phyloP scores from a whole-genome alignment of 2,888 invertebrate species.

The Campaea margaritaria region DNA sequence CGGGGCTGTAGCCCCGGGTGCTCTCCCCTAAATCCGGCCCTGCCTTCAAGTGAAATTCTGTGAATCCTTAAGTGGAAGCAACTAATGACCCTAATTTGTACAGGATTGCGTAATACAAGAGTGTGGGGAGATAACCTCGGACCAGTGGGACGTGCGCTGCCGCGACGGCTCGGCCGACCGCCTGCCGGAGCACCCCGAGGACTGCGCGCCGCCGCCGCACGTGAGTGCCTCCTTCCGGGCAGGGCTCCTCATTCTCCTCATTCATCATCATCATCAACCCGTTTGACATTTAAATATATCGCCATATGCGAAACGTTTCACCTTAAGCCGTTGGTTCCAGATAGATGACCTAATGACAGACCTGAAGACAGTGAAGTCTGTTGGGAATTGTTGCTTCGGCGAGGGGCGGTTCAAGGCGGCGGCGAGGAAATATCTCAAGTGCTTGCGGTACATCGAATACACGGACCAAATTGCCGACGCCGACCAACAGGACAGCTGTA shows the following conservation, averaged over 20 bases:
- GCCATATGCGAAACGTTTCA: too few species aligned
- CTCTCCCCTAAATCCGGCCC: too few species aligned
- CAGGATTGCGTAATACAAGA: conserved; percentile 88
- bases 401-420: conserved; percentile 87
- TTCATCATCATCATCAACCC: too few species aligned
- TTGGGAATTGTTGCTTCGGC: conserved; percentile 89
- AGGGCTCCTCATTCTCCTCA: too few species aligned
- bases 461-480: conserved; percentile 43
- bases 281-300: too few species aligned
- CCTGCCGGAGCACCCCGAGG: conserved; percentile 91
- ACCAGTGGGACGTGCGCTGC: conserved; percentile 88
- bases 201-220: conserved; percentile 66
- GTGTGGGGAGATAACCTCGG: conserved; percentile 88
- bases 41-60: too few species aligned
- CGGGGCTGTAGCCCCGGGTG: too few species aligned
- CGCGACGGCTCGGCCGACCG: conserved; percentile 89
- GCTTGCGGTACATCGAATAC: conserved; percentile 87
- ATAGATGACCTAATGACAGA: conserved; percentile 74
- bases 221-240: conserved; percentile 49
- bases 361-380: conserved; percentile 87
- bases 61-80: too few species aligned
- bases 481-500: conserved; percentile 50
- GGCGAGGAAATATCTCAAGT: conserved; percentile 91
- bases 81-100: conserved; percentile 25
- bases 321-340: conserved; percentile 54